Evolutionary conservation across 2,888 invertebrate species (phyloP).

Genomic region (Falcaria lacertinaria): DNA sequence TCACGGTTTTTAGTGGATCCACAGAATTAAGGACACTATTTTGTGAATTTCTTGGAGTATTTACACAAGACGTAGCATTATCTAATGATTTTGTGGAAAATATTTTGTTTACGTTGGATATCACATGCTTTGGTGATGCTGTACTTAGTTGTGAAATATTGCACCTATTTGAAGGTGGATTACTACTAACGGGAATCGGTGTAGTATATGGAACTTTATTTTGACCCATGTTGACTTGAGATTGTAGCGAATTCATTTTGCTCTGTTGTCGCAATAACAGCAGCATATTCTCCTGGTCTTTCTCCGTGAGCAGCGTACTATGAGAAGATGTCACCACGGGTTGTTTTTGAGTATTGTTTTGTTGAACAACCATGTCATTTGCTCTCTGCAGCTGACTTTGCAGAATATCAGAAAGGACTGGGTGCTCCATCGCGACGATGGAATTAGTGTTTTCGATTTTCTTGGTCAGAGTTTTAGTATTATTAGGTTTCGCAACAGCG

Average conservation of each 20-base stretch:
- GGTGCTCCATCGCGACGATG: constrained; percentile 7
- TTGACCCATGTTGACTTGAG: not conserved
- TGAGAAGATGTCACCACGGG: not conserved
- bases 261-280: constrained; percentile 48
- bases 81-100: not conserved
- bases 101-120: not conserved
- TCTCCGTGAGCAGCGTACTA: constrained; percentile 32
- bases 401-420: constrained; percentile 15
- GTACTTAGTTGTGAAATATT: not conserved
- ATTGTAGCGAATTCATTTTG: constrained; percentile 27
- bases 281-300: constrained; percentile 51
- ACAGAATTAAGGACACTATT: not conserved
- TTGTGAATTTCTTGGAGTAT: not conserved
- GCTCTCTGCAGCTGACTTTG: constrained; percentile 3
- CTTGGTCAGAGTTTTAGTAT: constrained; percentile 3
- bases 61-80: not conserved
- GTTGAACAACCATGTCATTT: not conserved
- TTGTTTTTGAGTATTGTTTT: not conserved
- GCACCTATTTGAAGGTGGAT: not conserved
- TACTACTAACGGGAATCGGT: not conserved
- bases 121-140: not conserved
- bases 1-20: not conserved
- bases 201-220: not conserved
- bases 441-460: constrained; percentile 6
- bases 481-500: constrained; percentile 2